Percentiles rank a stretch among this genome's conserved stretches.
These are phyloP conservation scores for Chaetops frenatus DNA, from an alignment of 2,113 vertebrate genomes.

Conservation along the genomic window DNA sequence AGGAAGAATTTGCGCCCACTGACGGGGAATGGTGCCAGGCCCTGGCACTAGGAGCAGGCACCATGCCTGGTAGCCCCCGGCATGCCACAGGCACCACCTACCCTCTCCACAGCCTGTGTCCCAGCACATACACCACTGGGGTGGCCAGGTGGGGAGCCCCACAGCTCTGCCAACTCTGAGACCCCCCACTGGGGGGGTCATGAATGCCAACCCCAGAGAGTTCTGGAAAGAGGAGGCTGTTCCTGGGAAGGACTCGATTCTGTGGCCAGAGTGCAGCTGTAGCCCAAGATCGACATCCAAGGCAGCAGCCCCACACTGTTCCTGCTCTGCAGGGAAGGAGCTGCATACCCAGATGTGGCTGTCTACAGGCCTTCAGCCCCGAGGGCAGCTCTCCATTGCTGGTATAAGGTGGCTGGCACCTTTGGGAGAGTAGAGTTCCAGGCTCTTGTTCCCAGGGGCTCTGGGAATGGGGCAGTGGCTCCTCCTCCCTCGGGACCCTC, in stretches of 20 bases:
- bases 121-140: accelerated
- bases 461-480: not conserved
- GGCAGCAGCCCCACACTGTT: not conserved
- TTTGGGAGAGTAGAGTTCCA: not conserved
- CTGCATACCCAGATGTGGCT: not conserved
- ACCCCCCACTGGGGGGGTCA: accelerated
- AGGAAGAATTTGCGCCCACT: not conserved
- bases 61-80: not conserved
- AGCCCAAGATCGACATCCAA: accelerated
- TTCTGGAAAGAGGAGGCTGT: not conserved
- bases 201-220: accelerated
- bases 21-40: not conserved
- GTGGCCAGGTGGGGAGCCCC: accelerated
- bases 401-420: not conserved
- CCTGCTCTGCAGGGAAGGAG: not conserved
- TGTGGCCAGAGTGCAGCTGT: not conserved
- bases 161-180: not conserved
- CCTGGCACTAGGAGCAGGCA: not conserved
- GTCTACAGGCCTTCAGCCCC: accelerated
- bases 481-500: not conserved
- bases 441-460: too few species aligned
- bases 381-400: not conserved
- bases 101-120: not conserved
- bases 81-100: not conserved
- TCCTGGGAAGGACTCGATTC: accelerated